These are phyloP conservation scores for Erebia epiphron DNA, from an alignment of 2,888 invertebrate species.

Conservation along the genomic window DNA sequence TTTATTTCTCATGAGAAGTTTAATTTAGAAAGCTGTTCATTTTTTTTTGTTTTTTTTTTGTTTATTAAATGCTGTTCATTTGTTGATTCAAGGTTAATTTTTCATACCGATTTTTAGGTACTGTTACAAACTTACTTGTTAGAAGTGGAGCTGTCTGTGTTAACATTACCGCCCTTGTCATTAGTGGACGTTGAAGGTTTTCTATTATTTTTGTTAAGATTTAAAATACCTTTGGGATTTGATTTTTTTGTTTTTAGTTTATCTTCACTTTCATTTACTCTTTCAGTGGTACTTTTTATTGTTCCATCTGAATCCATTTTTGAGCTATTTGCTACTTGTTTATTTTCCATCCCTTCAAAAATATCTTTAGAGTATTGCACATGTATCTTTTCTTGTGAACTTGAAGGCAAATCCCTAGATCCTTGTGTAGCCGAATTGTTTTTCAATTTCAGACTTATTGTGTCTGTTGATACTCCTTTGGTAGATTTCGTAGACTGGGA, in stretches of 20 bases:
- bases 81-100: background rate
- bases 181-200: background rate
- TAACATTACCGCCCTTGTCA: background rate
- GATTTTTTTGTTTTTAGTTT: background rate
- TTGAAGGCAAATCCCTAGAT: constrained; percentile 9
- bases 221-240: background rate
- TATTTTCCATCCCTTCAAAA: constrained; percentile 12
- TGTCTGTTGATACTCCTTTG: constrained; percentile 22
- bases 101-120: background rate
- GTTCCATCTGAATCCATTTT: constrained; percentile 29
- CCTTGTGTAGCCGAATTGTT: background rate
- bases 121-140: background rate
- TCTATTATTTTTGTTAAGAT: constrained; percentile 3
- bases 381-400: constrained; percentile 24
- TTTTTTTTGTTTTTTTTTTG: too few relatives aligned
- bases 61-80: too few relatives aligned
- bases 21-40: background rate
- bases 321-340: constrained; percentile 13
- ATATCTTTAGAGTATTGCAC: background rate
- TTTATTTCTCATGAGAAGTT: background rate
- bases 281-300: constrained; percentile 35
- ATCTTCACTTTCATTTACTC: constrained; percentile 20
- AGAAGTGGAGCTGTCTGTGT: background rate
- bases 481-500: constrained; percentile 19
- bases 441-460: background rate